Conservation (phyloP, 2,888 invertebrate genomes). For the Rhorus exstirpatorius region DNA sequence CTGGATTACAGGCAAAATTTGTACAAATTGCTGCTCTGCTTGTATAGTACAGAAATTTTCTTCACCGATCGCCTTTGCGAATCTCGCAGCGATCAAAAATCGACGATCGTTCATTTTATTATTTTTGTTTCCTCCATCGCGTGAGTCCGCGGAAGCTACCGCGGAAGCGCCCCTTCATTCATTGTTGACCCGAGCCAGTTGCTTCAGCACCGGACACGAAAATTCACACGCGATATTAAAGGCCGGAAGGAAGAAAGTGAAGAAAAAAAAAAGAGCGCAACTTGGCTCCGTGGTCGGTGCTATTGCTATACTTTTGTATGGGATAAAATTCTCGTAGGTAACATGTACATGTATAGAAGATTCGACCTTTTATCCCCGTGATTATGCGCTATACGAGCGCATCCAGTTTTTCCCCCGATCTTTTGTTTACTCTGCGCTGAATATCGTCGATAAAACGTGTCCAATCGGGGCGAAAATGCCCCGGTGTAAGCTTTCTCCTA, state of each 20-base stretch:
- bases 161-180: conserved; percentile 1
- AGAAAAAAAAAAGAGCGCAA: conserved; percentile 20
- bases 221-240: conserved; percentile 43
- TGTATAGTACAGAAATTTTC: too few relatives aligned
- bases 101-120: not conserved
- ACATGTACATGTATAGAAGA: conserved; percentile 10
- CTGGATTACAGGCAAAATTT: too few relatives aligned
- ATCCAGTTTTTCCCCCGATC: conserved; percentile 19
- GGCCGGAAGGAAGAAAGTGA: not conserved
- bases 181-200: conserved; percentile 27
- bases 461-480: conserved; percentile 14
- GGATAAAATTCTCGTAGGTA: conserved; percentile 27
- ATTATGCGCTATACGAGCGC: not conserved
- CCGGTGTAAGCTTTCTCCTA: conserved; percentile 1
- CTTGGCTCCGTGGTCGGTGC: conserved; percentile 48
- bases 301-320: conserved; percentile 44
- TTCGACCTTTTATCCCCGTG: conserved; percentile 35
- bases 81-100: conserved; percentile 12
- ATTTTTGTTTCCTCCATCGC: conserved; percentile 5
- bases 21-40: too few relatives aligned
- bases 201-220: conserved; percentile 24
- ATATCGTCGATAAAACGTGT: conserved; percentile 21
- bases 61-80: not conserved
- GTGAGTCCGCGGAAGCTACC: not conserved
- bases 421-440: conserved; percentile 39